These are phyloP conservation scores for Xerus rutilus DNA, from an alignment of 2,797 vertebrate genomes.

Conservation along the genomic window DNA sequence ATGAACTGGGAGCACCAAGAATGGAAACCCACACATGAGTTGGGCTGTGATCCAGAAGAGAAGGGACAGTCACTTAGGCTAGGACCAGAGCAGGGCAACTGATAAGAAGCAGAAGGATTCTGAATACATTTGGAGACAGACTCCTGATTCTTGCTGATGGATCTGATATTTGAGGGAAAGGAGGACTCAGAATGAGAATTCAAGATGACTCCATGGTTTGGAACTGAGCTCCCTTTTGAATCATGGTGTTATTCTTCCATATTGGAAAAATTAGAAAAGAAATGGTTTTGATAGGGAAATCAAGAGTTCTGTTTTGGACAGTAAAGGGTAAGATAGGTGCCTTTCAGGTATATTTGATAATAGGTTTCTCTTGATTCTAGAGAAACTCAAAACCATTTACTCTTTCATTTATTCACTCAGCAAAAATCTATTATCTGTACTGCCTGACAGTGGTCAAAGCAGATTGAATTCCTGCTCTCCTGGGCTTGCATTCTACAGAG, in stretches of 20 bases:
- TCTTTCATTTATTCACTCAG: conserved; percentile 11
- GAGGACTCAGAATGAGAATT: not conserved
- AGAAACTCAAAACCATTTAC: not conserved
- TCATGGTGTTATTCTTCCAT: not conserved
- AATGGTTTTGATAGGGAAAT: conserved; percentile 29
- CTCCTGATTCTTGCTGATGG: not conserved
- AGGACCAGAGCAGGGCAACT: not conserved
- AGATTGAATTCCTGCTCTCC: not conserved
- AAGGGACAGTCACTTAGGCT: not conserved
- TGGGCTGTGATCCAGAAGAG: not conserved
- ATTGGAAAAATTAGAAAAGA: not conserved
- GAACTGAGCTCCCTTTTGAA: not conserved
- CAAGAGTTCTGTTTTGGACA: conserved; percentile 32
- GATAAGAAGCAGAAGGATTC: not conserved
- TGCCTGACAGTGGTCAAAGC: not conserved
- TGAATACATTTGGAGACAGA: not conserved
- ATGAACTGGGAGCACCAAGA: not conserved
- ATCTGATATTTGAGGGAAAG: not conserved
- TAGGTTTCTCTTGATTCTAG: conserved; percentile 1
- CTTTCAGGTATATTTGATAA: not conserved
- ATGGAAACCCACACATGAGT: not conserved
- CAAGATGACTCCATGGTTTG: not conserved
- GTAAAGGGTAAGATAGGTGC: not conserved
- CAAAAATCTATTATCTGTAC: not conserved
- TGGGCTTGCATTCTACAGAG: not conserved